Percentiles rank a stretch among this genome's conserved stretches.
These are phyloP conservation scores for Melierax canorus DNA, from an alignment of 2,113 vertebrate species.

Conservation along the genomic window DNA sequence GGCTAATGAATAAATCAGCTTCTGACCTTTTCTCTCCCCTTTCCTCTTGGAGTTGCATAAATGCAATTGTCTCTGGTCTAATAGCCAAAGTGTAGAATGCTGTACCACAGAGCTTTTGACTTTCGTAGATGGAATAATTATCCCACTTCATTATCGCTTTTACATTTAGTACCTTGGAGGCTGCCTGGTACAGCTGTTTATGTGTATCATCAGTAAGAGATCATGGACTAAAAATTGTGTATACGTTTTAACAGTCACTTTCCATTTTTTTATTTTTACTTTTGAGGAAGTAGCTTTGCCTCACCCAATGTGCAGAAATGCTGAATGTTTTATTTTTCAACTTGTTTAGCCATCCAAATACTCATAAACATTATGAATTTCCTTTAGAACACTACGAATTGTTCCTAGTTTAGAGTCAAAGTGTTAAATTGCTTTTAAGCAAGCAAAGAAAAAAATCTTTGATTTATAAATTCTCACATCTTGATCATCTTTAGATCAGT, in stretches of 20 bases:
- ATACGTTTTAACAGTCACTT: background rate
- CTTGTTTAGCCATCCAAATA: background rate
- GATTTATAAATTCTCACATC: background rate
- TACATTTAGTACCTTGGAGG: background rate
- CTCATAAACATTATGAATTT: background rate
- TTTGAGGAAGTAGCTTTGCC: background rate
- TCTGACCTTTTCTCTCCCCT: background rate
- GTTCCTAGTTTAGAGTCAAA: background rate
- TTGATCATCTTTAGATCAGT: background rate
- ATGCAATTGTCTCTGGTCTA: background rate
- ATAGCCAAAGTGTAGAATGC: background rate
- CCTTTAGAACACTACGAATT: background rate
- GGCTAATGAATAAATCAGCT: background rate
- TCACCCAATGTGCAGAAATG: background rate
- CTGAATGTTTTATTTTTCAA: background rate
- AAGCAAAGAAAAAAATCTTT: background rate
- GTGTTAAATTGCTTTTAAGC: background rate
- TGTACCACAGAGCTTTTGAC: background rate
- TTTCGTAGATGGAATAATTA: rapidly evolving
- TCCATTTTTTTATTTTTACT: background rate
- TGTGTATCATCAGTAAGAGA: background rate
- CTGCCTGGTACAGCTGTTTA: background rate
- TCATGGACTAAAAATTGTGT: background rate
- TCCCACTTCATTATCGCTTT: background rate
- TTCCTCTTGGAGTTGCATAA: background rate